Evolutionary conservation across 2,797 vertebrate species (phyloP), one percentile per base, ranked within the genome.

Genomic region (Paramormyrops hopkinsi): DNA sequence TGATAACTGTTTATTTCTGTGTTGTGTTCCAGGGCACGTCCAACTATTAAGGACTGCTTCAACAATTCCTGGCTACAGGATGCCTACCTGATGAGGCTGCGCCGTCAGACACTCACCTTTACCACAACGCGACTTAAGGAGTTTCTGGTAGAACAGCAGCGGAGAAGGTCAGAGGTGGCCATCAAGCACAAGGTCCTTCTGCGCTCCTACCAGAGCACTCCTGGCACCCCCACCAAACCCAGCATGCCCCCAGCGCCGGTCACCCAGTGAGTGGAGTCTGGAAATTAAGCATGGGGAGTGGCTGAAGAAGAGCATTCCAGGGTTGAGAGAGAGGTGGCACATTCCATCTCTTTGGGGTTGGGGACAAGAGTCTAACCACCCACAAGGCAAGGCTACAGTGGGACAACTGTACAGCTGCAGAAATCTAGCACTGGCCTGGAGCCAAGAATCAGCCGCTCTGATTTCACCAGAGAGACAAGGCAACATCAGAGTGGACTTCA

Each of bases 101-200:
- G 98, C 1, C 96, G 99, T 88, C 98, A 99, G 95, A 99, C 98
- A 0, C 97, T 99, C 88, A 99, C 99, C 92, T 99, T 99, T 91
- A 99, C 98, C 92, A 99, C 98, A 88, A 97, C 95, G 29, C 96
- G 97, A 91, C 98, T 99, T 93, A 99, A 99, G 94, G 98, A 99
- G 93, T 99, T 98, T 93, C 93, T 99, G 92, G 96, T 97, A n/a
- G 97, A 99, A 90, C 98, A 99, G 94, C 97, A 98, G 94, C 94
- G 96, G 41, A 94, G 95, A 86, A 94, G 98, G 0, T 90, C 95
- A 0, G 96, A 96, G 90, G 94, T 92, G 0, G 96, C 97, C 93
- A 99, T 98, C 92, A 97, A 97, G 94, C 99, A 99, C 97, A 99
- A 98, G 95, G 99, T 99, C 93, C 97, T 99, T 92, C 96, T 99